Conservation (phyloP, 1,140 invertebrate genomes). For the Zaprionus africanus region DNA sequence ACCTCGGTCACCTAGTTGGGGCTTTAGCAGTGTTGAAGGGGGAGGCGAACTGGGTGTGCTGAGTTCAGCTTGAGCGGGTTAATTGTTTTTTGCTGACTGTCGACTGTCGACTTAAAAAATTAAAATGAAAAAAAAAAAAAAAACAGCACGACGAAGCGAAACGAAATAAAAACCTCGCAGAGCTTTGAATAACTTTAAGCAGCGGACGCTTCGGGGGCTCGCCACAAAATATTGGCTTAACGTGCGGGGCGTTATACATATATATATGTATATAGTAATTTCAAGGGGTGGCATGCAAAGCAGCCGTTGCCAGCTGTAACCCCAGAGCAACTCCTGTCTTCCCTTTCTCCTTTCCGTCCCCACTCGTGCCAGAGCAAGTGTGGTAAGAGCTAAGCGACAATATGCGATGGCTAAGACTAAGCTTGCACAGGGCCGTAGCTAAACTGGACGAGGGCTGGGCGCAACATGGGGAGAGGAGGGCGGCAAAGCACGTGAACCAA, state of each 20-base stretch:
- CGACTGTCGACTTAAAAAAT: constrained; percentile 25
- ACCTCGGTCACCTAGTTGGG: constrained; percentile 39
- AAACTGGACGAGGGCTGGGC: not conserved
- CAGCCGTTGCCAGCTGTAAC: constrained; percentile 17
- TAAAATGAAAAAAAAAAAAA: constrained; percentile 29
- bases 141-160: constrained; percentile 16
- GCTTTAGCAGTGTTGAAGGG: not conserved
- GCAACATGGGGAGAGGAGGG: not conserved
- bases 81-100: constrained; percentile 71
- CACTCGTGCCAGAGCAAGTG: constrained; percentile 10
- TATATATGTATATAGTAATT: constrained; percentile 44
- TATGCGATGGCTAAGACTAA: constrained; percentile 53
- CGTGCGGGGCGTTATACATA: constrained; percentile 60
- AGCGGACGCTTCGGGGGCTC: constrained; percentile 26
- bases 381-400: constrained; percentile 49
- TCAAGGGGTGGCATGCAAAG: constrained; percentile 35
- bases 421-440: constrained; percentile 8
- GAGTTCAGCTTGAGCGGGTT: constrained; percentile 55
- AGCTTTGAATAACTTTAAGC: constrained; percentile 77
- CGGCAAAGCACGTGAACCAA: constrained; percentile 24
- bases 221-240: constrained; percentile 77
- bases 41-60: not conserved
- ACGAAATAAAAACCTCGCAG: constrained; percentile 40
- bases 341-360: not conserved
- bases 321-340: not conserved